phyloP scores from a whole-genome alignment of 1,140 invertebrate species.

The Gonatopus flavifemur region DNA sequence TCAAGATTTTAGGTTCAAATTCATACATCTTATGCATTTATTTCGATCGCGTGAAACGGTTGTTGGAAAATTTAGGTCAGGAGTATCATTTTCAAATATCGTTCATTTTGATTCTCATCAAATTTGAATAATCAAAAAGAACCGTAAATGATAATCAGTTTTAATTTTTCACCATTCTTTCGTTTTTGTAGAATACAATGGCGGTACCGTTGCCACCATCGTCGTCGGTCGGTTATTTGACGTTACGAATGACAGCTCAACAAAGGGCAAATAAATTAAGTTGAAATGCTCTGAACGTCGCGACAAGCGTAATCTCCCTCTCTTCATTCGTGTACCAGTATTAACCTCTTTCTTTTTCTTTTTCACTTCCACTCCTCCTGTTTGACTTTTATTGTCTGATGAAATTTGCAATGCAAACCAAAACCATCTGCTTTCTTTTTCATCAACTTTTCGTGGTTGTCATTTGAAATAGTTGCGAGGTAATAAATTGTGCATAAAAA shows the following conservation, averaged over 20 bases:
- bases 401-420: conserved; percentile 46
- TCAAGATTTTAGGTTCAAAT: conserved; percentile 24
- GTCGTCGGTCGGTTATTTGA: conserved; percentile 22
- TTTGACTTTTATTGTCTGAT: conserved; percentile 41
- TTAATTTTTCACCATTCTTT: too few relatives aligned
- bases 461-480: too few relatives aligned
- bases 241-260: conserved; percentile 43
- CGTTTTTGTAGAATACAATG: too few relatives aligned
- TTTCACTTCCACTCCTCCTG: neutral
- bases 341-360: conserved; percentile 5
- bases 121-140: too few relatives aligned
- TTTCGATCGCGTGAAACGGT: too few relatives aligned
- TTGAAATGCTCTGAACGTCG: conserved; percentile 33
- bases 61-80: too few relatives aligned
- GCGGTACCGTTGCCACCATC: too few relatives aligned
- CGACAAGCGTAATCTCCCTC: neutral
- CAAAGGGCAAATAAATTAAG: conserved; percentile 53
- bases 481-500: too few relatives aligned
- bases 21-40: conserved; percentile 9
- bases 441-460: too few relatives aligned
- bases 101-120: neutral
- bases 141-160: too few relatives aligned
- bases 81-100: too few relatives aligned
- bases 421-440: too few relatives aligned
- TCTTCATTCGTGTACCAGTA: neutral